Evolutionary conservation across 37 sponge, comb jelly and placozoan species (phyloP).

Genomic region (Spongilla lacustris): DNA sequence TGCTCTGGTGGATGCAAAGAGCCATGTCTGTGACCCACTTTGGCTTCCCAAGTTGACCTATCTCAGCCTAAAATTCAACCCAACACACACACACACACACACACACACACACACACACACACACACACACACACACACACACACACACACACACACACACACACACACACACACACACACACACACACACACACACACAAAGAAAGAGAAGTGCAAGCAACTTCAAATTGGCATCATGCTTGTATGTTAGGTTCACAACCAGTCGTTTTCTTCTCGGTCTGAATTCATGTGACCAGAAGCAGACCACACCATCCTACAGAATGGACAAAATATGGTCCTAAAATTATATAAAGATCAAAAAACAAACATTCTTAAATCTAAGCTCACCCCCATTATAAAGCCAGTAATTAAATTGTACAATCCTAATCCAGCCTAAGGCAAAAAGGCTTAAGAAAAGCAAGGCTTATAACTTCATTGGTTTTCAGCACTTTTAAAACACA

Average conservation of each 20-base stretch:
- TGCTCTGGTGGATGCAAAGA: conserved; percentile 67
- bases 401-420: no score
- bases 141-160: conserved; percentile 7
- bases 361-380: no score
- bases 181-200: neutral
- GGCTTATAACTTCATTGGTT: no score
- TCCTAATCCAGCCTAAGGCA: no score
- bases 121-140: neutral
- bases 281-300: conserved; percentile 43
- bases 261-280: conserved; percentile 48
- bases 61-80: conserved; percentile 30
- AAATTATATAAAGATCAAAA: neutral
- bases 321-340: neutral
- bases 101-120: neutral
- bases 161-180: neutral
- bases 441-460: no score
- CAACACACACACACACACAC: neutral
- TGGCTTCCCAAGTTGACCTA: conserved; percentile 63
- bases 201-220: neutral
- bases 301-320: conserved; percentile 48
- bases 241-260: conserved; percentile 5
- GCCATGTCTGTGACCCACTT: conserved; percentile 95
- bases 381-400: no score
- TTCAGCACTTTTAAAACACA: no score
- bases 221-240: no score